These are phyloP conservation scores for Syrista parreyssii DNA, from an alignment of 2,888 invertebrate species.

Conservation along the genomic window DNA sequence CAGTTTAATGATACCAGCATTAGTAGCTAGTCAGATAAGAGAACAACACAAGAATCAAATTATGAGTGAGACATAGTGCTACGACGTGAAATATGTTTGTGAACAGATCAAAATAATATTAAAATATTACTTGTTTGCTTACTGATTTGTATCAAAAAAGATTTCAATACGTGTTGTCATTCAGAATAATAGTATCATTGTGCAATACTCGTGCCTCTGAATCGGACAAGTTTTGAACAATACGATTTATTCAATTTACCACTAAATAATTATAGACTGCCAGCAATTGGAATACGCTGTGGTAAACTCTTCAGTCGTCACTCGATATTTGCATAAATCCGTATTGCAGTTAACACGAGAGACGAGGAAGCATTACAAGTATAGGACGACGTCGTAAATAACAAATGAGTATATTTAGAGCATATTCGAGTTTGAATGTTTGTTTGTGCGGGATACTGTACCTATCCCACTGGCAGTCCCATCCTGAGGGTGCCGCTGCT, in stretches of 20 bases:
- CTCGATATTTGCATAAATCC: not conserved
- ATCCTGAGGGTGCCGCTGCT: slow-evolving; percentile 75
- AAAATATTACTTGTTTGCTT: not conserved
- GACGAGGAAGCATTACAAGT: not conserved
- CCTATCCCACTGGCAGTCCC: slow-evolving; percentile 82
- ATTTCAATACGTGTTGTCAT: not conserved
- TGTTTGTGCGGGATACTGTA: slow-evolving; percentile 67
- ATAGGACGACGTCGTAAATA: not conserved
- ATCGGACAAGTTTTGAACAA: not conserved
- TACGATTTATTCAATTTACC: not conserved
- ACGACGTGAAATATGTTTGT: not conserved
- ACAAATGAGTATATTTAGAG: not conserved
- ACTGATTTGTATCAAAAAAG: not conserved
- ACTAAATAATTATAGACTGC: not conserved
- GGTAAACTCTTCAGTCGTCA: not conserved
- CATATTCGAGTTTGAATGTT: not conserved
- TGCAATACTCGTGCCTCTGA: not conserved
- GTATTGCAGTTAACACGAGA: not conserved
- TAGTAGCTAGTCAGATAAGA: not conserved
- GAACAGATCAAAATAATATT: not conserved
- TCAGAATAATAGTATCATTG: not conserved
- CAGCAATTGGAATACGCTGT: not conserved
- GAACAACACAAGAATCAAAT: not conserved
- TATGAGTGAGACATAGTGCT: not conserved
- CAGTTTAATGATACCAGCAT: not conserved